Evolutionary conservation across 2,113 vertebrate species (phyloP).

Genomic region (Polyodon spathula): DNA sequence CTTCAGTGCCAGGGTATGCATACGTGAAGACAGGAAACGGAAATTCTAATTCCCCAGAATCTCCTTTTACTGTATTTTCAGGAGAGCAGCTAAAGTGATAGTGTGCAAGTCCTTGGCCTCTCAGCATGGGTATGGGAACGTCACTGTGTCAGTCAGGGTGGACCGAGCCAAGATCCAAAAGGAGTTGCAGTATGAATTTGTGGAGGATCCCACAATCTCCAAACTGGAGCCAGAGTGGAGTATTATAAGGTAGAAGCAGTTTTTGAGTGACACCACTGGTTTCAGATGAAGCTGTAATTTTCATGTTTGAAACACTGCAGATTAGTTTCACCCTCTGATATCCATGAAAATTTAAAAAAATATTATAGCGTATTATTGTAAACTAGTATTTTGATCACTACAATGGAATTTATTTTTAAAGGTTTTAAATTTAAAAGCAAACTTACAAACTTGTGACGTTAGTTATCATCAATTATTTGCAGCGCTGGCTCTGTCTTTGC

Average conservation of each 20-base stretch:
- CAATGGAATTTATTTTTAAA: no score
- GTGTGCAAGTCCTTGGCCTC: conserved; percentile 83
- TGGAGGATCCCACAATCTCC: conserved; percentile 85
- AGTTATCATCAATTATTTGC: no score
- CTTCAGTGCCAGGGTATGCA: neutral
- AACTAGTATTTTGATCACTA: no score
- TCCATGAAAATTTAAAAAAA: no score
- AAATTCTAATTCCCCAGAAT: neutral
- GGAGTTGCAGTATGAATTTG: conserved; percentile 83
- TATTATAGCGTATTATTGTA: no score
- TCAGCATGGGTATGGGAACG: conserved; percentile 66
- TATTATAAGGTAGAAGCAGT: conserved; percentile 74
- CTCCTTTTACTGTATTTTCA: conserved; percentile 28
- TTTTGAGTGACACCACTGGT: conserved; percentile 1
- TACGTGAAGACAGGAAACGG: neutral
- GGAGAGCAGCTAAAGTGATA: conserved; percentile 76
- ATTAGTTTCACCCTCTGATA: no score
- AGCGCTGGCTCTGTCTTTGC: no score
- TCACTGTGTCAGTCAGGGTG: conserved; percentile 79
- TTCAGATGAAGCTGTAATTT: no score
- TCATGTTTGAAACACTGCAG: no score
- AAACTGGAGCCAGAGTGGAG: conserved; percentile 95
- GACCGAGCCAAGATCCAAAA: conserved; percentile 83
- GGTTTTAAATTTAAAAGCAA: no score
- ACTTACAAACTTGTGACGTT: no score